Conservation (phyloP, 2,797 vertebrate genomes). For the Micrastur ruficollis region DNA sequence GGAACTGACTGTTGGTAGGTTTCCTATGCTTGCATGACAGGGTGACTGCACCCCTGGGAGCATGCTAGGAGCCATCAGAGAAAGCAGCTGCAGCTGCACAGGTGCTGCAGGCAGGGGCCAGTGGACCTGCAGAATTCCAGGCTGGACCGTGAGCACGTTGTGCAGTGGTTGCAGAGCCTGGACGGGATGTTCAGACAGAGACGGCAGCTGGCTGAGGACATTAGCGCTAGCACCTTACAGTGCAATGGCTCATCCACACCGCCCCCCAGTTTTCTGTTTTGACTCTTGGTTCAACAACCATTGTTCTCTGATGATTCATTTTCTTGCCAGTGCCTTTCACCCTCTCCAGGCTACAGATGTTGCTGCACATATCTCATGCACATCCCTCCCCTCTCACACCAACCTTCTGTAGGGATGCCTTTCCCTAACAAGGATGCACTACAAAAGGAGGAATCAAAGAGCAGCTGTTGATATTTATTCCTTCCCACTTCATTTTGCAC, state of each 20-base stretch:
- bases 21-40: not conserved
- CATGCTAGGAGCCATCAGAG: not conserved
- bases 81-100: not conserved
- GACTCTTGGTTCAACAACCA: not conserved
- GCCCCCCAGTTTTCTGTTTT: not conserved
- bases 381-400: not conserved
- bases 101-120: fast-evolving
- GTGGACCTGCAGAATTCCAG: not conserved
- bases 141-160: not conserved
- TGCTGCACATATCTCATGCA: not conserved
- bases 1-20: not conserved
- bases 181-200: not conserved
- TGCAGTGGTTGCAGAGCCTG: not conserved
- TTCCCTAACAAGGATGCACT: not conserved
- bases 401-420: not conserved
- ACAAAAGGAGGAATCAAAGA: not conserved
- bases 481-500: not conserved
- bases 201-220: not conserved
- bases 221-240: not conserved
- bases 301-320: not conserved
- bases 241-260: not conserved
- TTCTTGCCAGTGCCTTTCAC: not conserved
- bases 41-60: not conserved
- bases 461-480: not conserved
- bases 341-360: not conserved